A percentile compares a stretch with the other conserved stretches of the same genome.
Evolutionary conservation across 2,113 vertebrate species (phyloP).

Genomic region (Osmerus mordax): DNA sequence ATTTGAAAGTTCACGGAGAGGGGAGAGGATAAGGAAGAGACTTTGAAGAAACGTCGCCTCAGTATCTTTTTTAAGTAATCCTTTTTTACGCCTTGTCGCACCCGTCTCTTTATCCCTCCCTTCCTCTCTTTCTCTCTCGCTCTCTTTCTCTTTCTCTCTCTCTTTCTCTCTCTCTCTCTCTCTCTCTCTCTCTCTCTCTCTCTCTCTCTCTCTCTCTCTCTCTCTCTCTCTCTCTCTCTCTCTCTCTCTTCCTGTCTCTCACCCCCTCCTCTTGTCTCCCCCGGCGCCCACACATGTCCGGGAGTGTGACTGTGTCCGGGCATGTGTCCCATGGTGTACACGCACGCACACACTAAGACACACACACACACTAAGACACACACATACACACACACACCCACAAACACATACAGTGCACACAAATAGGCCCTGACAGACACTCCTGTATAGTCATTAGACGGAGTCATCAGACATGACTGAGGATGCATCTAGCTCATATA

Average conservation of each 20-base stretch:
- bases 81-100: constrained; percentile 19
- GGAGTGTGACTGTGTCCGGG: constrained; percentile 42
- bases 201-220: not conserved
- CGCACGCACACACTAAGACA: constrained; percentile 21
- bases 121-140: no score
- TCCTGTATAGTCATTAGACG: not conserved
- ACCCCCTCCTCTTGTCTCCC: constrained; percentile 36
- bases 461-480: not conserved
- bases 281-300: constrained; percentile 56
- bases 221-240: constrained; percentile 1
- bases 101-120: constrained; percentile 4
- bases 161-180: no score
- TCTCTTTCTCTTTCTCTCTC: no score
- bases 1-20: not conserved
- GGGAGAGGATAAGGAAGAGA: constrained; percentile 2
- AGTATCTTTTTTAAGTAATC: not conserved
- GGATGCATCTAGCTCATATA: no score
- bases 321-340: constrained; percentile 8
- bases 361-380: constrained; percentile 29
- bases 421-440: constrained; percentile 21
- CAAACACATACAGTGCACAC: not conserved
- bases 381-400: constrained; percentile 2
- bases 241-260: constrained; percentile 36
- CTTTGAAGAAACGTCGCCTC: not conserved
- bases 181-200: constrained; percentile 12